Percentiles rank a stretch among this genome's conserved stretches.
Conservation (phyloP, 2,797 vertebrate genomes). For the Etheostoma perlongum region DNA sequence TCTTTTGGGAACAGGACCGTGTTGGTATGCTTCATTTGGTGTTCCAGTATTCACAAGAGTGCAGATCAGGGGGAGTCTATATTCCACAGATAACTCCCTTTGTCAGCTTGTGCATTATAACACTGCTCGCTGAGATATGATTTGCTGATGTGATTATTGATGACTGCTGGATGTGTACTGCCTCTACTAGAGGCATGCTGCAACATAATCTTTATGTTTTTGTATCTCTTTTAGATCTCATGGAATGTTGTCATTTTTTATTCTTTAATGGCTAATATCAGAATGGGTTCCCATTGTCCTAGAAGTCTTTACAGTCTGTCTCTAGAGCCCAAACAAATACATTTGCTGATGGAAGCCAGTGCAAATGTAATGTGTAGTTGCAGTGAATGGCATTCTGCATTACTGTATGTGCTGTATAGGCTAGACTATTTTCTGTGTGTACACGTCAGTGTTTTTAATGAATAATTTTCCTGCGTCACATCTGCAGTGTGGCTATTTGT, state of each 20-base stretch:
- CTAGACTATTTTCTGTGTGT: background rate
- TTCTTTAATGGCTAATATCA: conserved; percentile 27
- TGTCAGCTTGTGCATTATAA: conserved; percentile 72
- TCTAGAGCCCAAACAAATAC: conserved; percentile 1
- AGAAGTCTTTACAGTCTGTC: conserved; percentile 48
- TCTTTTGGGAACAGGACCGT: conserved; percentile 8
- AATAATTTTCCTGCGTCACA: conserved; percentile 1
- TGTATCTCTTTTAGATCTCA: conserved; percentile 4
- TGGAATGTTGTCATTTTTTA: conserved; percentile 17
- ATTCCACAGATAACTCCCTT: conserved; percentile 54
- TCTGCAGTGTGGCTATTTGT: background rate
- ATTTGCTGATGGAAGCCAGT: background rate
- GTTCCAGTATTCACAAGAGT: conserved; percentile 36
- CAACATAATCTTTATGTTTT: conserved; percentile 36
- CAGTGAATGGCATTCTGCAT: background rate
- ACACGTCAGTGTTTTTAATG: background rate
- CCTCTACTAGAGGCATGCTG: conserved; percentile 44
- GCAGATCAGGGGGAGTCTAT: conserved; percentile 48
- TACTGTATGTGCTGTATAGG: background rate
- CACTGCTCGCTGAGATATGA: conserved; percentile 70
- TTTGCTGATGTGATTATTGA: conserved; percentile 78
- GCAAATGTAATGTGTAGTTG: conserved; percentile 6
- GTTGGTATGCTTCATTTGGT: conserved; percentile 30
- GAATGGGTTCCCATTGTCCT: conserved; percentile 55
- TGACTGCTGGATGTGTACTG: conserved; percentile 59